Evolutionary conservation across 2,888 invertebrate genomes (phyloP).

Genomic region (Dynastes hyllus): DNA sequence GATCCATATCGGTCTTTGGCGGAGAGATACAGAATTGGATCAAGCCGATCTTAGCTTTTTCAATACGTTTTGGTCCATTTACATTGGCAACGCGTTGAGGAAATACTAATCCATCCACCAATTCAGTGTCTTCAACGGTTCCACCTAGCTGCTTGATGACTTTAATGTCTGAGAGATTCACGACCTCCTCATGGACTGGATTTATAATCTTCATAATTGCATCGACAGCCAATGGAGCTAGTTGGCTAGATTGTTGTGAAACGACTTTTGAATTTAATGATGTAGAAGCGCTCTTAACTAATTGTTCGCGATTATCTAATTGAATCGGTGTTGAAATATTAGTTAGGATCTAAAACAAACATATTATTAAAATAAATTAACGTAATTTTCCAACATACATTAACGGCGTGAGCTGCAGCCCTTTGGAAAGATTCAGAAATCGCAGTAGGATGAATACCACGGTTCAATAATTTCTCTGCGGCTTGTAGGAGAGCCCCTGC

Average conservation of each 20-base stretch:
- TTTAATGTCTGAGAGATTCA: constrained; percentile 96
- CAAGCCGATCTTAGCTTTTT: constrained; percentile 98
- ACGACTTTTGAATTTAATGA: constrained; percentile 99
- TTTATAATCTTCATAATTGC: constrained; percentile 86
- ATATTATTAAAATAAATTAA: background rate
- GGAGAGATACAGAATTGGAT: constrained; percentile 99
- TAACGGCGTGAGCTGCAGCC: constrained; percentile 83
- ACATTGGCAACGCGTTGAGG: constrained; percentile 91
- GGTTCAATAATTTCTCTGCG: constrained; percentile 90
- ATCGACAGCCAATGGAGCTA: constrained; percentile 98
- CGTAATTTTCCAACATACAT: constrained; percentile 63
- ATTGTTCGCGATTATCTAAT: constrained; percentile 87
- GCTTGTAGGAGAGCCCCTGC: constrained; percentile 97
- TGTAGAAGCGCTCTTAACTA: constrained; percentile 97
- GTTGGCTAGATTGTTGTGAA: constrained; percentile 95
- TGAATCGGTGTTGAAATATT: constrained; percentile 91
- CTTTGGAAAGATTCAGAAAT: constrained; percentile 98
- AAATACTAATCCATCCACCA: constrained; percentile 96
- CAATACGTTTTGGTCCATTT: constrained; percentile 93
- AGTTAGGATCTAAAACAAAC: constrained; percentile 76
- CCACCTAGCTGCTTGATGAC: constrained; percentile 98
- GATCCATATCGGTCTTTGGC: constrained; percentile 99
- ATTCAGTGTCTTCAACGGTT: constrained; percentile 97
- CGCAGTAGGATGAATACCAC: constrained; percentile 97
- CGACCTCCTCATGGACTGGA: constrained; percentile 76